A percentile compares a stretch with the other conserved stretches of the same genome.
These are phyloP conservation scores for Harlomillsia oculata DNA, from an alignment of 1,140 invertebrate genomes.

Conservation along the genomic window DNA sequence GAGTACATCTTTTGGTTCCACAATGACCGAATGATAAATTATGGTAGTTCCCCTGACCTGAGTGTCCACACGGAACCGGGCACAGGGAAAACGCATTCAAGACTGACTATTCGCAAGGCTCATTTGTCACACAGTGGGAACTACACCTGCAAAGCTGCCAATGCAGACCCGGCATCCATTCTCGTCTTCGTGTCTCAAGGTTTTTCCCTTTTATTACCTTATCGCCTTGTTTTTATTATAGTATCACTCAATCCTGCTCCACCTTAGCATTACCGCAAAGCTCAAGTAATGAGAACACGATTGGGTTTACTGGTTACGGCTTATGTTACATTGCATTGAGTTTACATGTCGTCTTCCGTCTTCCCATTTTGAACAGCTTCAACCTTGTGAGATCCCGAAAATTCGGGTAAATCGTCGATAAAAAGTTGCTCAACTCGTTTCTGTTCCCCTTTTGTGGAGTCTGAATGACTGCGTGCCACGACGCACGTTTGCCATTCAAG, in stretches of 20 bases:
- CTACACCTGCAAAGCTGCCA: conserved; percentile 37
- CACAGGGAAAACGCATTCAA: conserved; percentile 34
- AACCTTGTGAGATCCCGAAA: too few relatives aligned
- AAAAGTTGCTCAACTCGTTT: too few relatives aligned
- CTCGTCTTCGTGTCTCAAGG: conserved; percentile 41
- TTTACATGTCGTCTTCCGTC: too few relatives aligned
- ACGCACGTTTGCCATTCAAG: too few relatives aligned
- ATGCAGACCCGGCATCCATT: conserved; percentile 40
- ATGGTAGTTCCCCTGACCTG: conserved; percentile 37
- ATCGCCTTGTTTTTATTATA: neutral
- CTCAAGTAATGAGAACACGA: too few relatives aligned
- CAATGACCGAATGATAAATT: conserved; percentile 43
- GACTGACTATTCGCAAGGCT: conserved; percentile 37
- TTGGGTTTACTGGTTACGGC: too few relatives aligned
- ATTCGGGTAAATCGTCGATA: too few relatives aligned
- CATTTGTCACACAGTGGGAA: conserved; percentile 17
- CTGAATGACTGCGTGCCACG: too few relatives aligned
- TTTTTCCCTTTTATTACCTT: conserved; percentile 12
- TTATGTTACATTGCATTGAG: too few relatives aligned
- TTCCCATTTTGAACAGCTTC: too few relatives aligned
- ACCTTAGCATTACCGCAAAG: too few relatives aligned
- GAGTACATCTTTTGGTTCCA: conserved; percentile 88
- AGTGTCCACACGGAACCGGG: conserved; percentile 28
- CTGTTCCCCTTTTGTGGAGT: too few relatives aligned
- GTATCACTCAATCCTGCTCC: neutral